Percentiles rank a stretch among this genome's conserved stretches.
These are phyloP conservation scores for Acholoe squamosa DNA, from an alignment of 2,888 invertebrate species.

Conservation along the genomic window DNA sequence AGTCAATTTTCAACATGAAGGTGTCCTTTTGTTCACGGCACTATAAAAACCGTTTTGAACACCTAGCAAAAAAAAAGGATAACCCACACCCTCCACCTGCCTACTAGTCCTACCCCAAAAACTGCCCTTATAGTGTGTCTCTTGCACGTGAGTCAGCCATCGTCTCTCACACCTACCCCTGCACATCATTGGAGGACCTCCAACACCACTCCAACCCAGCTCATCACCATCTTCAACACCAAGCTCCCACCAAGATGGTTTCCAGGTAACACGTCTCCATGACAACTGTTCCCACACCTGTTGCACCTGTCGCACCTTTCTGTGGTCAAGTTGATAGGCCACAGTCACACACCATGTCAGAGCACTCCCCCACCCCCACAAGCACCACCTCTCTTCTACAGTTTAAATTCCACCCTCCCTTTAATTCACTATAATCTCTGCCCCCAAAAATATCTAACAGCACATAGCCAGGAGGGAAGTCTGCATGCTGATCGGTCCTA, in stretches of 20 bases:
- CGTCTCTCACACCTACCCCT: neutral
- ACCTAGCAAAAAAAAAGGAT: no score
- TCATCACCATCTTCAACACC: constrained; percentile 24
- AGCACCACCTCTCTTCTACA: neutral
- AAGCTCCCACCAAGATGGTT: neutral
- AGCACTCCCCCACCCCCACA: neutral
- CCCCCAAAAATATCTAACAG: neutral
- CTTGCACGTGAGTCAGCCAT: neutral
- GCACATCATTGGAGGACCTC: neutral
- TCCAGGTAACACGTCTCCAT: neutral
- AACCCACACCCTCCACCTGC: neutral
- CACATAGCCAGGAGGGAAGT: neutral
- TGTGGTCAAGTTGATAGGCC: neutral
- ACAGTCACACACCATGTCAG: neutral
- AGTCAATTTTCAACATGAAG: no score
- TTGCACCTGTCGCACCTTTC: constrained; percentile 33
- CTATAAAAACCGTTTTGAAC: no score
- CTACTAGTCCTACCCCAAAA: neutral
- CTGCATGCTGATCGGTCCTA: neutral
- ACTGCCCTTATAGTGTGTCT: neutral
- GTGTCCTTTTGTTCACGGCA: no score
- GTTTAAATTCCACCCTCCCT: neutral
- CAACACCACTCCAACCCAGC: neutral
- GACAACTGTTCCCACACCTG: constrained; percentile 17
- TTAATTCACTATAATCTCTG: neutral